Evolutionary conservation across 2,888 invertebrate genomes (phyloP).

Genomic region (Trissoscelio sp.): DNA sequence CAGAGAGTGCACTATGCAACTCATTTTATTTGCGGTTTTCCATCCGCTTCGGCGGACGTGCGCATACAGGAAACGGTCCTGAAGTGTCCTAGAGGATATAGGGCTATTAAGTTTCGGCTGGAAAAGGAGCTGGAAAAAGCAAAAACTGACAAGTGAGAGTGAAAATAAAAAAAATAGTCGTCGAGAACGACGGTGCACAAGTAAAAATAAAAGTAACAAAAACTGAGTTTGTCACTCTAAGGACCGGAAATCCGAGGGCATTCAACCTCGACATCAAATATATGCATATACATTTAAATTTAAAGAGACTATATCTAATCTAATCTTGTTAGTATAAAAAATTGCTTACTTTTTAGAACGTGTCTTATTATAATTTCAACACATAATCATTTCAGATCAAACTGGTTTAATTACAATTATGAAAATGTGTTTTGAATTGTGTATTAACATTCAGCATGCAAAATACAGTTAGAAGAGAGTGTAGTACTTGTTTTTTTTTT

Average conservation of each 20-base stretch:
- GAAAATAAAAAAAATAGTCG: conserved; percentile 59
- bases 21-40: conserved; percentile 80
- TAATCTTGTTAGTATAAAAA: neutral
- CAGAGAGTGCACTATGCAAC: conserved; percentile 48
- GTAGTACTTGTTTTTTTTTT: too few relatives aligned
- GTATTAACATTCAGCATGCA: too few relatives aligned
- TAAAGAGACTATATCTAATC: conserved; percentile 78
- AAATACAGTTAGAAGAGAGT: too few relatives aligned
- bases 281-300: conserved; percentile 76
- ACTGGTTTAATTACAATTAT: too few relatives aligned
- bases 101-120: conserved; percentile 82
- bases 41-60: conserved; percentile 79
- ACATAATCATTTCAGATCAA: too few relatives aligned
- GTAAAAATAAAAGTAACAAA: conserved; percentile 71
- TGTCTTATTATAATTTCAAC: neutral
- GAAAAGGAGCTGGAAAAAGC: conserved; percentile 69
- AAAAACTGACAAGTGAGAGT: conserved; percentile 63
- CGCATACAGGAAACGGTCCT: conserved; percentile 82
- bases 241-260: conserved; percentile 82
- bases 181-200: conserved; percentile 51
- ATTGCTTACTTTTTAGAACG: neutral
- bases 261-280: conserved; percentile 78
- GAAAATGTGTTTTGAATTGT: too few relatives aligned
- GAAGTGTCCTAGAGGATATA: conserved; percentile 81
- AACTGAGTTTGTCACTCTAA: conserved; percentile 72